These are phyloP conservation scores for Antechinus stuartii DNA, from an alignment of 2,113 vertebrate species.

Conservation along the genomic window DNA sequence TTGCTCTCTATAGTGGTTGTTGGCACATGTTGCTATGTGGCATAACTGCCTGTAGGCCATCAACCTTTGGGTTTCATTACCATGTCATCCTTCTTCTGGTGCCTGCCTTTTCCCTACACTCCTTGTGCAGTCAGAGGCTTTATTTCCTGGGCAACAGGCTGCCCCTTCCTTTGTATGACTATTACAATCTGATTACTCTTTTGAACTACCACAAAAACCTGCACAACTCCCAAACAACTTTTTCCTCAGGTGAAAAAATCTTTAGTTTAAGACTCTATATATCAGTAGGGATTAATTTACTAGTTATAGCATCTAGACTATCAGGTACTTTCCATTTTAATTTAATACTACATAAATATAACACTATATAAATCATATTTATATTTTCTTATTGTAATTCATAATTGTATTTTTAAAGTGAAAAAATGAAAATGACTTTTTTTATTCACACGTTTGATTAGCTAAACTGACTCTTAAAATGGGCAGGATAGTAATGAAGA, in stretches of 20 bases:
- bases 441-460: background rate
- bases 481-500: background rate
- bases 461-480: background rate
- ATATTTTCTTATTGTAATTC: background rate
- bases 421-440: background rate
- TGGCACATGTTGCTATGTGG: background rate
- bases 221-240: background rate
- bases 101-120: background rate
- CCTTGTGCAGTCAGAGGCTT: background rate
- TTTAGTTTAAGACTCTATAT: background rate
- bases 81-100: background rate
- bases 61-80: background rate
- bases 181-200: background rate
- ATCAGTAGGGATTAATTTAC: background rate
- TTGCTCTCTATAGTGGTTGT: background rate
- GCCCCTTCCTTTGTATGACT: background rate
- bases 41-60: background rate
- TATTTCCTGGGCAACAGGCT: background rate
- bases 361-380: background rate
- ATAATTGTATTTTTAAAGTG: background rate
- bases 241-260: background rate
- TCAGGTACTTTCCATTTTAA: background rate
- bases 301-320: background rate
- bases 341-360: background rate
- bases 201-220: background rate